These are phyloP conservation scores for Scortum barcoo DNA, from an alignment of 2,113 vertebrate genomes.

Conservation along the genomic window DNA sequence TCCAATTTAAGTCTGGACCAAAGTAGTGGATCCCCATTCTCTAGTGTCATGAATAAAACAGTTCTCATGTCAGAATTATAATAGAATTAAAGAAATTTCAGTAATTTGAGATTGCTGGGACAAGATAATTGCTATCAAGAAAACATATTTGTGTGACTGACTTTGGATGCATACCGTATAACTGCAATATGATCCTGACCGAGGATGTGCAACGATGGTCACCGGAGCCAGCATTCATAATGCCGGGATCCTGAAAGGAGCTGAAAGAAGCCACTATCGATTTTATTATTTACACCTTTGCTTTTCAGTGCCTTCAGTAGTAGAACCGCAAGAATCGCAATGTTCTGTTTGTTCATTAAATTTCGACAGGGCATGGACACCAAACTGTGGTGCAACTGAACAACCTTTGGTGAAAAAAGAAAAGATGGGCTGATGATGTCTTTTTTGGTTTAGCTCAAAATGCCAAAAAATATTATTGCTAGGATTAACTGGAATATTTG, in stretches of 20 bases:
- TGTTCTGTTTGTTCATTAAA: background rate
- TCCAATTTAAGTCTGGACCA: background rate
- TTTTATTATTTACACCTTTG: background rate
- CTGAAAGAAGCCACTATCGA: background rate
- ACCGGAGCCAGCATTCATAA: background rate
- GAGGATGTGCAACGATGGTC: too few relatives aligned
- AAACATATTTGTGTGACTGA: too few relatives aligned
- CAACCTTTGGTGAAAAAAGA: background rate
- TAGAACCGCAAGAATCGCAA: background rate
- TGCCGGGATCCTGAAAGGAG: background rate
- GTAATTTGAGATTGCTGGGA: too few relatives aligned
- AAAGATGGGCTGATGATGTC: background rate
- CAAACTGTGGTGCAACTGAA: background rate
- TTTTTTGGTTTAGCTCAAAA: background rate
- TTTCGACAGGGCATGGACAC: background rate
- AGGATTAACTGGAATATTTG: background rate
- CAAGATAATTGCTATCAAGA: too few relatives aligned
- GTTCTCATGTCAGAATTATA: too few relatives aligned
- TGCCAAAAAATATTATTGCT: background rate
- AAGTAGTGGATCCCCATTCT: background rate
- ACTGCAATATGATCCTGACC: too few relatives aligned
- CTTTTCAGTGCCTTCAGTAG: background rate
- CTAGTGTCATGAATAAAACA: too few relatives aligned
- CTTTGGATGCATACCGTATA: too few relatives aligned
- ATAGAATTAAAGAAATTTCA: too few relatives aligned